A percentile compares a stretch with the other conserved stretches of the same genome.
These are phyloP conservation scores for Onychomys arenicola DNA, from an alignment of 2,797 vertebrate genomes.

Conservation along the genomic window DNA sequence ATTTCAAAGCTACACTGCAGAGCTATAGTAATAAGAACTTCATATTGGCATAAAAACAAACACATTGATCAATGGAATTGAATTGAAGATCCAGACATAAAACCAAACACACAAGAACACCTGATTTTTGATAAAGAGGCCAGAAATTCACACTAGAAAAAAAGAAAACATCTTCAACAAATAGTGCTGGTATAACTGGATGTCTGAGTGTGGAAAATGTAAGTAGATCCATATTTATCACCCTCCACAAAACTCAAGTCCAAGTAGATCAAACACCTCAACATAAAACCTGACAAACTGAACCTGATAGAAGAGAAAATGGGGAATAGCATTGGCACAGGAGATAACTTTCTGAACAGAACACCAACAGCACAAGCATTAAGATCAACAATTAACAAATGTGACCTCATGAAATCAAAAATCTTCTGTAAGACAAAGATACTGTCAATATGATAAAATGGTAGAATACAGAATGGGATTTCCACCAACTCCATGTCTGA, in stretches of 20 bases:
- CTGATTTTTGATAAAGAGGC: no score
- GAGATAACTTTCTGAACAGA: background rate
- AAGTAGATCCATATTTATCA: background rate
- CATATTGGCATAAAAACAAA: no score
- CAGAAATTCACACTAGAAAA: no score
- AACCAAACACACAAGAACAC: no score
- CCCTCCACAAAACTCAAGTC: background rate
- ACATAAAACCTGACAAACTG: background rate
- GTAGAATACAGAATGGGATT: background rate
- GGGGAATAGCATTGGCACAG: background rate
- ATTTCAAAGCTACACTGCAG: no score
- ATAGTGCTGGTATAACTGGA: no score
- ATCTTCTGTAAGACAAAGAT: background rate
- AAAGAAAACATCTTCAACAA: no score
- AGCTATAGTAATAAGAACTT: no score
- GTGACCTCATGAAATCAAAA: background rate
- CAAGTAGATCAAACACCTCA: background rate
- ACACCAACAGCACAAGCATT: background rate
- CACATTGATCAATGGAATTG: no score
- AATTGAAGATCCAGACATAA: no score
- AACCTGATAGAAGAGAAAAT: background rate
- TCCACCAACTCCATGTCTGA: background rate
- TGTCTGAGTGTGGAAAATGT: no score
- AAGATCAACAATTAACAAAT: background rate
- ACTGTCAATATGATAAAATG: background rate